Evolutionary conservation across 2,888 invertebrate genomes (phyloP).

Genomic region (Drosophila paramelanica): DNA sequence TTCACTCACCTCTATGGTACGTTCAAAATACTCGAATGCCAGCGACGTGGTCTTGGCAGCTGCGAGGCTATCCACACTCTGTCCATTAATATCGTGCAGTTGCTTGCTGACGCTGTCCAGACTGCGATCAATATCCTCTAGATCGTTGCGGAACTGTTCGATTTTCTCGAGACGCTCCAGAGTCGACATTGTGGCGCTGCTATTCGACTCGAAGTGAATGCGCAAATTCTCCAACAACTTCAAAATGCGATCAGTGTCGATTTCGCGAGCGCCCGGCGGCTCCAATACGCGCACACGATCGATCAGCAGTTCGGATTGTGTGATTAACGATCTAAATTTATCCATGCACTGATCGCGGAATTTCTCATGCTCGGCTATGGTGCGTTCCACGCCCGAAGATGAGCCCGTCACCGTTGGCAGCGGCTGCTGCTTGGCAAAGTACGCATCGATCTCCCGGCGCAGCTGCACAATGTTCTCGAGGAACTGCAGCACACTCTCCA

Average conservation of each 20-base stretch:
- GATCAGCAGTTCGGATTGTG: slow-evolving; percentile 89
- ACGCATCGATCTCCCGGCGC: slow-evolving; percentile 87
- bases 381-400: slow-evolving; percentile 85
- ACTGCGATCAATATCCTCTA: slow-evolving; percentile 89
- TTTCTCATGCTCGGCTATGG: slow-evolving; percentile 88
- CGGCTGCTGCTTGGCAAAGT: slow-evolving; percentile 84
- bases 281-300: slow-evolving; percentile 90
- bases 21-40: slow-evolving; percentile 91
- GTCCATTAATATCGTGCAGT: slow-evolving; percentile 88
- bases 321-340: slow-evolving; percentile 88
- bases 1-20: slow-evolving; percentile 89
- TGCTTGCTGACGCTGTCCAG: slow-evolving; percentile 89
- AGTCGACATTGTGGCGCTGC: slow-evolving; percentile 87
- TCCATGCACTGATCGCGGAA: slow-evolving; percentile 88
- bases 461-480: slow-evolving; percentile 89
- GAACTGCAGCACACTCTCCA: slow-evolving; percentile 90
- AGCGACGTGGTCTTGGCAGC: slow-evolving; percentile 89
- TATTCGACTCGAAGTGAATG: slow-evolving; percentile 88
- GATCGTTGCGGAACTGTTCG: slow-evolving; percentile 89
- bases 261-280: slow-evolving; percentile 88
- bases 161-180: slow-evolving; percentile 90
- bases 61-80: slow-evolving; percentile 90
- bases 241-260: slow-evolving; percentile 89
- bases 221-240: slow-evolving; percentile 87
- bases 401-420: slow-evolving; percentile 7